Conservation (phyloP, 2,797 vertebrate genomes). For the Labroides dimidiatus region DNA sequence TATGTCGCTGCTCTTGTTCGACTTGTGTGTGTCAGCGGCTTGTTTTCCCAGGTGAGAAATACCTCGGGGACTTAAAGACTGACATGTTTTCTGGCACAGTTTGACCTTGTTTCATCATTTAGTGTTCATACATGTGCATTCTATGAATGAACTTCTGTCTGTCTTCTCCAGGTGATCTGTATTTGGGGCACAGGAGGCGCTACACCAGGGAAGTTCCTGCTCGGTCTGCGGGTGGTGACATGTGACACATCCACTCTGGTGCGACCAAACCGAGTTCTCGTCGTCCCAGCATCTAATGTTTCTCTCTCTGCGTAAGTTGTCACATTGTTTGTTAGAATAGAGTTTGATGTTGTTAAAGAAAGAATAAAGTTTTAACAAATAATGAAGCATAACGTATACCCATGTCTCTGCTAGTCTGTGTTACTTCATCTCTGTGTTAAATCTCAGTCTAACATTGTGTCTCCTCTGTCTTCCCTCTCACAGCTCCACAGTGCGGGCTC, state of each 20-base stretch:
- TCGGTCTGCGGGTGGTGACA: constrained; percentile 93
- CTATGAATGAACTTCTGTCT: constrained; percentile 15
- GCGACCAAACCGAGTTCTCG: constrained; percentile 92
- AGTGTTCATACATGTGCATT: neutral
- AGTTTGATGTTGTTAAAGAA: neutral
- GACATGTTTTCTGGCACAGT: neutral
- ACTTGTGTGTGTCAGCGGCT: constrained; percentile 19
- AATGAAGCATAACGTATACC: too few relatives aligned
- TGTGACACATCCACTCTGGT: constrained; percentile 93
- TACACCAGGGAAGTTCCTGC: constrained; percentile 96
- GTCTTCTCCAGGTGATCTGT: constrained; percentile 88
- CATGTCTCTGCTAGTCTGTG: neutral
- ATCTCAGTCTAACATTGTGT: neutral
- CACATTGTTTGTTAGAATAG: too few relatives aligned
- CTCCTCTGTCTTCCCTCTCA: constrained; percentile 23
- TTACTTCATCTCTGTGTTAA: neutral
- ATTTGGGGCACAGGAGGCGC: constrained; percentile 97
- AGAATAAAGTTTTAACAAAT: neutral
- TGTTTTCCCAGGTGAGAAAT: constrained; percentile 54
- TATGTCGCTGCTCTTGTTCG: constrained; percentile 18
- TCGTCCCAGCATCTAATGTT: constrained; percentile 94
- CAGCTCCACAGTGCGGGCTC: constrained; percentile 93
- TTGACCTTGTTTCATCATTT: neutral
- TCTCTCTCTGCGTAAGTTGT: constrained; percentile 95
- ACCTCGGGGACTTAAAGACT: constrained; percentile 33